Evolutionary conservation across 2,888 invertebrate species (phyloP), one percentile per base, ranked within the genome.

Genomic region (Caradrina clavipalpis): DNA sequence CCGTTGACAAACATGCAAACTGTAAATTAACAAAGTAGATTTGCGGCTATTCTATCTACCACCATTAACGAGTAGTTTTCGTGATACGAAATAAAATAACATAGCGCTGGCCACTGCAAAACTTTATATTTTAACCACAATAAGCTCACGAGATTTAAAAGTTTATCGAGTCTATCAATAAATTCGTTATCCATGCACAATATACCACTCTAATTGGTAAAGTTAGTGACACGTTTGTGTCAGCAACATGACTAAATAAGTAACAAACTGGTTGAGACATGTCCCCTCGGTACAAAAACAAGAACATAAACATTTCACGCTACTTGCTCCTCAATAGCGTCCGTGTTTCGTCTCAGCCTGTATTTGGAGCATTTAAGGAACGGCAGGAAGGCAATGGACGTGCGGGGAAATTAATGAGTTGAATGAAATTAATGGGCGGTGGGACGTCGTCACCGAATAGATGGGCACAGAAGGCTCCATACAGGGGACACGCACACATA

Each of bases 321-420:
- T 58, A 51, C 57, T 47, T 62, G 61, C 26, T 49, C 54, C 50
- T 70, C 64, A 68, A 74, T 62, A 61, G 73, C 45, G 58, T 51
- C 55, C 50, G 60, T 17, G 54, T 66, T 54, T 39, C 58, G 22
- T 65, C 51, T 63, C 35, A 45, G 50, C 50, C 45, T 67, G 55
- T 53, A 64, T 57, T 61, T 71, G 56, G 51, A 72, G 65, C 78
- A 54, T 69, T 78, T 57, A 69, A 59, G 69, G 63, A 70, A 62
- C 72, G 70, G 75, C 82, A 75, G 82, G 79, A 78, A 84, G 69
- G 45, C 65, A 73, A 76, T 78, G 55, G 66, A 56, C 57, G 55
- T 69, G 67, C 69, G 71, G 65, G 60, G 57, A 71, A 77, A 54
- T 76, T 74, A 83, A 83, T 85, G 81, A 83, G 56, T 83, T 83